Evolutionary conservation across 2,113 vertebrate genomes (phyloP), one percentile per base, ranked within the genome.

Genomic region (Fukomys damarensis): DNA sequence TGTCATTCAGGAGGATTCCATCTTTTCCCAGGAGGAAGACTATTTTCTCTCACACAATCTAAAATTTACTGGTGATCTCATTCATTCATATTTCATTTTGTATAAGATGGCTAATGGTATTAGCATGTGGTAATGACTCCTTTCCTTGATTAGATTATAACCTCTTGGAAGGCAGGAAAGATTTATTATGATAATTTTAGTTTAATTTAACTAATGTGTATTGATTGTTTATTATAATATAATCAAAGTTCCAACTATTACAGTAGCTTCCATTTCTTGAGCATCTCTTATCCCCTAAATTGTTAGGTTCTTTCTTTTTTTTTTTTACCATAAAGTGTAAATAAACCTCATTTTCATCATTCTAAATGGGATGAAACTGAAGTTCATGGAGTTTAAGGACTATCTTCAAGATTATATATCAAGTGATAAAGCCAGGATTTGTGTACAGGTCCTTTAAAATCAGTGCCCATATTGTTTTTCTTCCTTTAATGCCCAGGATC

Each of bases 161-260:
- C 74, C 43, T 91, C 61, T 26, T 41, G 2, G 72, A 92, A 43
- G 74, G 19, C 26, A 86, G 59, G 30, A 79, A 56, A 89, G 16
- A 80, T 92, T 96, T 86, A 84, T 74, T 92, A 68, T 89, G n/a
- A 5, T 91, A 59, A 82, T 82, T 93, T 94, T 82, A 76, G 56
- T 93, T 90, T 83, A 32, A 59, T 84, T 85, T 70, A 86, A 88
- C 7, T 38, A 54, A 77, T 20, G 32, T 56, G 4, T 74, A 74
- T 91, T n/a, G 38, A 85, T 43, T 89, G 26, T 66, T 26, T 70
- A 35, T 93, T 82, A 93, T 86, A 82, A 32, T 43, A 2, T 72
- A 83, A 32, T 94, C 38, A 56, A 32, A 38, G 24, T 59, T 92
- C 76, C 43, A 80, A 24, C 26, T 87, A 1, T 84, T 46, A 63